Percentiles rank a stretch among this genome's conserved stretches.
phyloP scores from a whole-genome alignment of 2,888 invertebrate species.

The Aphidoletes aphidimyza region DNA sequence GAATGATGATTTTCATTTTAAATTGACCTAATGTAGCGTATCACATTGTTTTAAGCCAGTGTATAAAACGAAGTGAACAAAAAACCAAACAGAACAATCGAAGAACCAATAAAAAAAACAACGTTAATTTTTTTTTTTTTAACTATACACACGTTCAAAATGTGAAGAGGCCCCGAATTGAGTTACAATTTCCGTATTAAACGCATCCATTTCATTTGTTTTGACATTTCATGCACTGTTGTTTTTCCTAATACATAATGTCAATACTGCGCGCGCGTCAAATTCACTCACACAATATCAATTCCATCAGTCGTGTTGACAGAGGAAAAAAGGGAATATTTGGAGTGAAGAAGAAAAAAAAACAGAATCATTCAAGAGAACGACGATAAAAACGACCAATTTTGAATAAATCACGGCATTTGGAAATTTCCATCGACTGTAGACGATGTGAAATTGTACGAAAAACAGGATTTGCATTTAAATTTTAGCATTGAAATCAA shows the following conservation, averaged over 20 bases:
- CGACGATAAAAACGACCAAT: not conserved
- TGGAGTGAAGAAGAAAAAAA: not conserved
- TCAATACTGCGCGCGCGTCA: slow-evolving; percentile 37
- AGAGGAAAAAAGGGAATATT: slow-evolving; percentile 21
- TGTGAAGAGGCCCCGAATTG: not conserved
- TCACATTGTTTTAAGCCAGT: not conserved
- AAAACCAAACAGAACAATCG: not conserved
- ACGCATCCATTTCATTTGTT: slow-evolving; percentile 36
- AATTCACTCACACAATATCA: slow-evolving; percentile 12
- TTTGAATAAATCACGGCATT: not conserved
- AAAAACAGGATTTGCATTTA: not conserved
- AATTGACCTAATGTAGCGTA: too few relatives aligned
- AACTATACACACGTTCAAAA: not conserved
- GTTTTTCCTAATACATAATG: not conserved
- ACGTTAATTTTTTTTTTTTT: not conserved
- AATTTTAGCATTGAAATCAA: not conserved
- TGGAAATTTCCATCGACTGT: not conserved
- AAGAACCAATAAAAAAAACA: not conserved
- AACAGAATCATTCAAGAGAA: not conserved
- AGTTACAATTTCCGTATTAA: not conserved
- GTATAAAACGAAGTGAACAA: not conserved
- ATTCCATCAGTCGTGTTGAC: slow-evolving; percentile 25
- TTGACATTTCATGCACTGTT: not conserved
- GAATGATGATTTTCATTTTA: too few relatives aligned
- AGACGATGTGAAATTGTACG: slow-evolving; percentile 40